Evolutionary conservation across 2,888 invertebrate genomes (phyloP).

Genomic region (Nyleta sp.): DNA sequence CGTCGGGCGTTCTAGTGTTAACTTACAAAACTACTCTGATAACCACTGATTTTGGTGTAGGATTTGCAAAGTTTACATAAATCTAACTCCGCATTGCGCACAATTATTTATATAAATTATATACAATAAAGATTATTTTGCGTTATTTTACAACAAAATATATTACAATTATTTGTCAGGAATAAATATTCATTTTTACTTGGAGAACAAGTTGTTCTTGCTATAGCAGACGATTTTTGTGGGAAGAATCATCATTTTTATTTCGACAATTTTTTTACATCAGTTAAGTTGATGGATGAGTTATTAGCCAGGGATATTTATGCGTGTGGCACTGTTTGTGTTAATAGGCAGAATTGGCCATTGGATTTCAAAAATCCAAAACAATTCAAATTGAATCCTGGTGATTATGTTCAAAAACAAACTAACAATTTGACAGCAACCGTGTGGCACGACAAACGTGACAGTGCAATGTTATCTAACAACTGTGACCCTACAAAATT

Average conservation of each 20-base stretch:
- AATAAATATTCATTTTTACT: conserved; percentile 34
- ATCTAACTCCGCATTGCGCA: too few relatives aligned
- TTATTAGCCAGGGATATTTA: conserved; percentile 19
- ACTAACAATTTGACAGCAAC: background rate
- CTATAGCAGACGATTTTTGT: conserved; percentile 32
- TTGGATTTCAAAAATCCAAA: conserved; percentile 13
- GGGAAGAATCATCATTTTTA: conserved; percentile 38
- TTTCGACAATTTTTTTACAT: conserved; percentile 50
- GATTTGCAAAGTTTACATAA: too few relatives aligned
- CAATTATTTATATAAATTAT: too few relatives aligned
- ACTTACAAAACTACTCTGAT: too few relatives aligned
- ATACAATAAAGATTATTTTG: too few relatives aligned
- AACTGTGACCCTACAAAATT: conserved; percentile 11
- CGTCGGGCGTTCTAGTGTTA: too few relatives aligned
- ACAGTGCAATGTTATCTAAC: conserved; percentile 12
- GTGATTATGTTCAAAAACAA: conserved; percentile 16
- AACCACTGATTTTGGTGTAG: too few relatives aligned
- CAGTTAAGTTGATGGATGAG: conserved; percentile 16
- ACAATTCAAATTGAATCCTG: conserved; percentile 15
- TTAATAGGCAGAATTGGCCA: conserved; percentile 14
- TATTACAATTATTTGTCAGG: too few relatives aligned
- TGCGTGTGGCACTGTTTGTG: conserved; percentile 24
- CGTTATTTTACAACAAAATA: too few relatives aligned
- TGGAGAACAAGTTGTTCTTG: conserved; percentile 47
- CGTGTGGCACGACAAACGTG: conserved; percentile 24